These are phyloP conservation scores for Pachycephala philippinensis DNA, from an alignment of 2,113 vertebrate genomes.

Conservation along the genomic window DNA sequence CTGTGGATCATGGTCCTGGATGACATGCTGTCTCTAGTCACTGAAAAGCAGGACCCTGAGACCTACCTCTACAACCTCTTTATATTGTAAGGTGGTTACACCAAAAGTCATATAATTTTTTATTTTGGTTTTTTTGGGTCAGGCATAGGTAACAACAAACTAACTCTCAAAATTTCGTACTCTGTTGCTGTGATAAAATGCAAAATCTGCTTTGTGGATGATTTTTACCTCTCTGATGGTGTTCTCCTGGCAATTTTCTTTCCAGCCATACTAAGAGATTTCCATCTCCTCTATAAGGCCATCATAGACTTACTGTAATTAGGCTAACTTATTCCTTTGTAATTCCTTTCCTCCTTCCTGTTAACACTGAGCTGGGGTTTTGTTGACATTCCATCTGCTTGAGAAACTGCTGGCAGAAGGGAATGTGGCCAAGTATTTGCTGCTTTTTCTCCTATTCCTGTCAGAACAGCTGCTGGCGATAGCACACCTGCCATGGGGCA, in stretches of 20 bases:
- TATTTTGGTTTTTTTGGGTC: not conserved
- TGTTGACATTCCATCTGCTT: not conserved
- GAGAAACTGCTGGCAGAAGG: not conserved
- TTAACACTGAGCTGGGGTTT: not conserved
- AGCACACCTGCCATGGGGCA: not conserved
- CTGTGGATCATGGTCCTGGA: not conserved
- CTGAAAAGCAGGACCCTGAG: not conserved
- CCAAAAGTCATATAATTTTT: not conserved
- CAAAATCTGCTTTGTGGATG: not conserved
- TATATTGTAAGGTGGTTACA: not conserved
- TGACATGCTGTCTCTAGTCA: not conserved
- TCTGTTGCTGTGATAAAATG: not conserved
- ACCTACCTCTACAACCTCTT: not conserved
- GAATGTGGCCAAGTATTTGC: not conserved
- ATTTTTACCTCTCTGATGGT: not conserved
- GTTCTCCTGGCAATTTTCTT: not conserved
- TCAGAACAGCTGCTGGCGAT: not conserved
- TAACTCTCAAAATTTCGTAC: not conserved
- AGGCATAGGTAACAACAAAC: not conserved
- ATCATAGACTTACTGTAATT: not conserved
- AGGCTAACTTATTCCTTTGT: not conserved
- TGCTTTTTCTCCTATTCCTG: not conserved
- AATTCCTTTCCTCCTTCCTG: not conserved
- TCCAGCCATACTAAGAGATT: not conserved
- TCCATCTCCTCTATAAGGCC: not conserved